phyloP scores from a whole-genome alignment of 2,797 vertebrate species.

The Rhinogobio ventralis region DNA sequence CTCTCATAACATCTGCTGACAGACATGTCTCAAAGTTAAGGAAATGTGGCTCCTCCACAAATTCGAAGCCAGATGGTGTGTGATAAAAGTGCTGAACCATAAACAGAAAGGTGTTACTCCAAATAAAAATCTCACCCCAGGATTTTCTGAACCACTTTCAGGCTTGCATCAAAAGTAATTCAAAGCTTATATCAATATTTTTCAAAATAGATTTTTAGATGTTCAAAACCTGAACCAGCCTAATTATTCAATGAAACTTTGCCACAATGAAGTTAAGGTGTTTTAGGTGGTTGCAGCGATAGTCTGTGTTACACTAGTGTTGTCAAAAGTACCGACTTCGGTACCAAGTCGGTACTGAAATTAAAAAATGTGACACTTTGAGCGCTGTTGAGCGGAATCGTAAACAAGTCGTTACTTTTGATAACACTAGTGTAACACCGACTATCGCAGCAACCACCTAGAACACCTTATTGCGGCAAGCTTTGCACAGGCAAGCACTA shows the following conservation, averaged over 20 bases:
- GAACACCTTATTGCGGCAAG: no score
- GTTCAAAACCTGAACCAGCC: background rate
- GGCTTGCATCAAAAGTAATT: background rate
- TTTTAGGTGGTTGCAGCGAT: background rate
- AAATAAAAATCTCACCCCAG: background rate
- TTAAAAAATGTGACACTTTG: no score
- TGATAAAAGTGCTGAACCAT: constrained; percentile 5
- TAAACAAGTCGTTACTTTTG: no score
- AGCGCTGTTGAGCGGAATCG: no score
- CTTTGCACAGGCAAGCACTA: no score
- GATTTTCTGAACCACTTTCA: constrained; percentile 8
- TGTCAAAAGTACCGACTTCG: no score
- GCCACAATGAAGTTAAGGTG: background rate
- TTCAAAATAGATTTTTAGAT: background rate
- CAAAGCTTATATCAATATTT: background rate
- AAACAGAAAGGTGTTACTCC: constrained; percentile 23
- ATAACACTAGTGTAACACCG: no score
- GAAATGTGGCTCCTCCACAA: constrained; percentile 5
- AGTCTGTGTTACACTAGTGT: no score
- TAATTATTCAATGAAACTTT: background rate
- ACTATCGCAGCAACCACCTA: no score
- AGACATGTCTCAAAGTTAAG: constrained; percentile 8
- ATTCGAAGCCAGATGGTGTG: constrained; percentile 27
- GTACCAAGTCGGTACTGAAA: no score
- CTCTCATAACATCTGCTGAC: background rate